Conservation (phyloP, 2,113 vertebrate genomes). For the Penelope pileata region DNA sequence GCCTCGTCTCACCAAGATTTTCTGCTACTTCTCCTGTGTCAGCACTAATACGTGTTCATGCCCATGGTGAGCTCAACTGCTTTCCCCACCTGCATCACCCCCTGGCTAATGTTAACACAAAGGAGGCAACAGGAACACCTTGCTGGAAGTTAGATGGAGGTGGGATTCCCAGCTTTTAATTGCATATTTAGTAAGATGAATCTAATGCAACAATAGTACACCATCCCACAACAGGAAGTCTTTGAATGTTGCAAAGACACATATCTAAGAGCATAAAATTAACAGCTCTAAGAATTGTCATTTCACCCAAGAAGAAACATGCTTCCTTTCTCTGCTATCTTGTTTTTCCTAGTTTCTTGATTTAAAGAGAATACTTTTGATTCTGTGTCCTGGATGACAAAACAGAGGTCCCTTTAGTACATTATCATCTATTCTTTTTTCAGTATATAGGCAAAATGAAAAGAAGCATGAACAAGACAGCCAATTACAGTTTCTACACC, state of each 20-base stretch:
- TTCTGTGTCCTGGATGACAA: neutral
- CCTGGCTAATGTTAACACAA: neutral
- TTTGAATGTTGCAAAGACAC: neutral
- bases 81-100: neutral
- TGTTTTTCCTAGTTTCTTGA: neutral
- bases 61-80: neutral
- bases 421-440: neutral
- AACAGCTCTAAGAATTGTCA: neutral
- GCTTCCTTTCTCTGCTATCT: neutral
- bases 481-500: neutral
- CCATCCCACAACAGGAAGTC: neutral
- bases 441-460: neutral
- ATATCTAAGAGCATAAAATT: neutral
- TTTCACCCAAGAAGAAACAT: neutral
- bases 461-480: neutral
- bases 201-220: neutral
- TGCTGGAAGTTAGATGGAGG: neutral
- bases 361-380: neutral
- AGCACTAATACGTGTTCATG: neutral
- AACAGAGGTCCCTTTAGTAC: neutral
- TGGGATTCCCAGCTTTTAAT: neutral
- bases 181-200: neutral
- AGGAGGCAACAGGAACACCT: neutral
- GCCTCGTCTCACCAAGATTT: accelerated
- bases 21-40: neutral